Conservation (phyloP, 2,888 invertebrate genomes). For the Podotricha telesiphe region DNA sequence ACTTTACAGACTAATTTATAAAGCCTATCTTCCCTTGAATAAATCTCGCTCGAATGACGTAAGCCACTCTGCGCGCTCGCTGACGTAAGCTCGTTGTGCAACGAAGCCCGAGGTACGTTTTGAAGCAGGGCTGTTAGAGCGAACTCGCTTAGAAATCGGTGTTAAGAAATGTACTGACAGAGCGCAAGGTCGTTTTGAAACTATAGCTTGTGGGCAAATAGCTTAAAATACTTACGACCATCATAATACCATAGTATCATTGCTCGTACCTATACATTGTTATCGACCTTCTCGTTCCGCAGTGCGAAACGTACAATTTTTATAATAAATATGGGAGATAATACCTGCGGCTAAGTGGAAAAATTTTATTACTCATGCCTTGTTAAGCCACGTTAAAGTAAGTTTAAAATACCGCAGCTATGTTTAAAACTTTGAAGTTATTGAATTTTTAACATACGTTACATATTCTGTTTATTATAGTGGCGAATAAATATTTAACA, state of each 20-base stretch:
- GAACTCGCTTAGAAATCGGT: constrained; percentile 79
- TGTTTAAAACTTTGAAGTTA: neutral
- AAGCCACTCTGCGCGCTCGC: constrained; percentile 79
- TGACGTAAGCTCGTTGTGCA: constrained; percentile 84
- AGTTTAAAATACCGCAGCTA: neutral
- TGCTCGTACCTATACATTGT: constrained; percentile 26
- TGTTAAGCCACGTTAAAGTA: neutral
- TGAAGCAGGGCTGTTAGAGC: constrained; percentile 78
- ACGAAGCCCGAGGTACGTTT: constrained; percentile 78
- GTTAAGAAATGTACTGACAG: constrained; percentile 74
- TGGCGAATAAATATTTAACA: too few relatives aligned
- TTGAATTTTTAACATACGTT: neutral
- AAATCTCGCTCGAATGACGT: constrained; percentile 77
- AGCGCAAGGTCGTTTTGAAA: constrained; percentile 69
- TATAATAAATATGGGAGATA: neutral
- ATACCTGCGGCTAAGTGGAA: neutral
- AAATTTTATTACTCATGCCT: constrained; percentile 5
- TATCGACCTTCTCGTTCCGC: constrained; percentile 24
- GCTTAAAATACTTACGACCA: constrained; percentile 27
- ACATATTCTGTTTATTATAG: neutral
- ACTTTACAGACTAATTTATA: constrained; percentile 58
- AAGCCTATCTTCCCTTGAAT: constrained; percentile 66
- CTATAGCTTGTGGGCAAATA: constrained; percentile 40
- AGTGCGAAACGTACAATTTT: constrained; percentile 23
- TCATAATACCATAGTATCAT: constrained; percentile 29